Evolutionary conservation across 92 coral and sea anemone species (phyloP).

Genomic region (Ricordea florida): DNA sequence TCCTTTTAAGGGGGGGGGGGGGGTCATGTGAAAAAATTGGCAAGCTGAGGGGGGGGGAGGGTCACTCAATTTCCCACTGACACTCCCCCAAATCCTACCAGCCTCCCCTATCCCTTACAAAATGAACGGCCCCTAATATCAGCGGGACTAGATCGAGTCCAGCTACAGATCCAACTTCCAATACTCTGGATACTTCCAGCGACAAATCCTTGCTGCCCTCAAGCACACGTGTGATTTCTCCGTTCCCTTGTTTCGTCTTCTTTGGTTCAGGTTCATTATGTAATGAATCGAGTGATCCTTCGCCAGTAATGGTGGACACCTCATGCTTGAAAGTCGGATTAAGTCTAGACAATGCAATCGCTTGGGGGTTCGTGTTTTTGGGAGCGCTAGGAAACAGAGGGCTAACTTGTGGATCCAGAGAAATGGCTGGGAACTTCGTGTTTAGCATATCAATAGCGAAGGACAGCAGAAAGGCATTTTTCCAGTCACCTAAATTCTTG

Average conservation of each 20-base stretch:
- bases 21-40: too few relatives aligned
- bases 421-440: conserved; percentile 5
- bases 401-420: neutral
- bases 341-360: conserved; percentile 57
- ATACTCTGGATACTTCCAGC: conserved; percentile 52
- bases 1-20: too few relatives aligned
- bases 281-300: too few relatives aligned
- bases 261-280: too few relatives aligned
- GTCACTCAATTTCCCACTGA: too few relatives aligned
- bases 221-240: neutral
- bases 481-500: conserved; percentile 94
- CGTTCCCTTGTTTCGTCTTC: neutral
- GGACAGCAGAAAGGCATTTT: conserved; percentile 85
- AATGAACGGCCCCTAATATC: too few relatives aligned
- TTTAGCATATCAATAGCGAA: conserved; percentile 30
- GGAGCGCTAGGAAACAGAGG: conserved; percentile 28
- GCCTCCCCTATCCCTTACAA: too few relatives aligned
- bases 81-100: too few relatives aligned
- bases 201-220: neutral
- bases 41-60: too few relatives aligned
- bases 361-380: conserved; percentile 40
- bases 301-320: neutral
- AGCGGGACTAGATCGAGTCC: conserved; percentile 84
- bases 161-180: conserved; percentile 88
- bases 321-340: conserved; percentile 34